Base-by-base conservation (phyloP, 2,797 vertebrate species). In the Botia kubotai region DNA sequence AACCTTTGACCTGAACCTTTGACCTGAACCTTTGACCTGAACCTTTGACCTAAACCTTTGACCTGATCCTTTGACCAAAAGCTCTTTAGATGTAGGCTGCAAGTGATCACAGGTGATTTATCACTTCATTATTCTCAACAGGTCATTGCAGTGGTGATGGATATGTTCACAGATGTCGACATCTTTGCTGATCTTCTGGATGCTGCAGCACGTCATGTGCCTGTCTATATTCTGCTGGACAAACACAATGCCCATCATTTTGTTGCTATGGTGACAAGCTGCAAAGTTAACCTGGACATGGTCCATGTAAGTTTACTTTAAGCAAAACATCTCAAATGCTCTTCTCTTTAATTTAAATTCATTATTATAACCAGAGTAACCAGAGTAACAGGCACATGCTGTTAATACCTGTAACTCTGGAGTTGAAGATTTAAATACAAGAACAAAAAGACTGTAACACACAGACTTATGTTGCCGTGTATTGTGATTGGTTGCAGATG, bases 141-240 rank as follows among this genome's bases (percentile, higher is more conserved):
- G 98, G 97, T 99, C 76, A 95, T 99, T 74, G 98, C 96, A 1
- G 93, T 99, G 39, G 98, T 98, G 85, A 99, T 99, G 98, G 98
- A 99, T 85, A 88, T 93, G 71, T 99, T 99, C 87, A 99, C 98
- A 0, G 98, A 99, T 0, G 92, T 99, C 79, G 97, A 99, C 86
- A 93, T 99, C 85, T 96, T 99, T 39, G 79, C 91, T 0, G 98
- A 99, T 79, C 95, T 99, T 53, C 77, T 99, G 88, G 96, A 97
- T 0, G 96, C 96, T 0, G 94, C 97, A 0, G 90, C 93, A 0
- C 97, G 96, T 16, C 93, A 96, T 0, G 93, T 99, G 52, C 96
- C 98, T 0, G 96, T 99, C 86, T 99, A 99, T 89, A 95, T 99
- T 86, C 90, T 99, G 68, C 90, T 99, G 86, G 98, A 99, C 17